Percentiles rank a stretch among this genome's conserved stretches.
These are phyloP conservation scores for Megalonaias nervosa DNA, from an alignment of 1,140 invertebrate genomes.

Conservation along the genomic window DNA sequence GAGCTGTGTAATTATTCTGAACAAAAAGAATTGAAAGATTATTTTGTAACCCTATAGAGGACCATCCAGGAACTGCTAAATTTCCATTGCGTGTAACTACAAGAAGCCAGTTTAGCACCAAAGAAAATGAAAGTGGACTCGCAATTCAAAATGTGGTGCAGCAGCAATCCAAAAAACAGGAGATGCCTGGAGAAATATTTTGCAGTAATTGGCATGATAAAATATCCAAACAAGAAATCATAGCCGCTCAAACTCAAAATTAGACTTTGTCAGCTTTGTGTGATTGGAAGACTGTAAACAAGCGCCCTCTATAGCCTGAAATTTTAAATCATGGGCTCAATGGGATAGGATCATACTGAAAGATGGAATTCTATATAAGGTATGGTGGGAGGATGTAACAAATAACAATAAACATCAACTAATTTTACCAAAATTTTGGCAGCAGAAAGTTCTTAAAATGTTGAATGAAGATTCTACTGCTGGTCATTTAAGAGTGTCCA, in stretches of 20 bases:
- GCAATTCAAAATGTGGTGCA: background rate
- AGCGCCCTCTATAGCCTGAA: no score
- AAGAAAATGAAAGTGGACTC: background rate
- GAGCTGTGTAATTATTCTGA: background rate
- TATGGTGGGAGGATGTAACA: background rate
- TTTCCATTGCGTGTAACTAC: background rate
- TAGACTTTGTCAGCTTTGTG: no score
- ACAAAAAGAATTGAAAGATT: background rate
- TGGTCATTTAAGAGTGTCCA: conserved; percentile 22
- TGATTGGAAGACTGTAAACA: no score
- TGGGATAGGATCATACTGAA: background rate
- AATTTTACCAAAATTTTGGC: background rate
- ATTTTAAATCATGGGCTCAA: conserved; percentile 18
- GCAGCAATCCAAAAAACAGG: background rate
- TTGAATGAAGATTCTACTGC: conserved; percentile 34
- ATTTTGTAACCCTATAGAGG: background rate
- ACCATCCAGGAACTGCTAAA: background rate
- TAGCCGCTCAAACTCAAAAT: no score
- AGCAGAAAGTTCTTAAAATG: conserved; percentile 9
- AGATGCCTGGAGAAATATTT: conserved; percentile 1
- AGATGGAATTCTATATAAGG: conserved; percentile 21
- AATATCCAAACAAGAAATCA: no score
- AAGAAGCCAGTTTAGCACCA: background rate
- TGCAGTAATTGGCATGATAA: background rate
- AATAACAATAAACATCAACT: conserved; percentile 4